Evolutionary conservation across 2,888 invertebrate genomes (phyloP), one percentile per base, ranked within the genome.

Genomic region (Pachydiplax longipennis): DNA sequence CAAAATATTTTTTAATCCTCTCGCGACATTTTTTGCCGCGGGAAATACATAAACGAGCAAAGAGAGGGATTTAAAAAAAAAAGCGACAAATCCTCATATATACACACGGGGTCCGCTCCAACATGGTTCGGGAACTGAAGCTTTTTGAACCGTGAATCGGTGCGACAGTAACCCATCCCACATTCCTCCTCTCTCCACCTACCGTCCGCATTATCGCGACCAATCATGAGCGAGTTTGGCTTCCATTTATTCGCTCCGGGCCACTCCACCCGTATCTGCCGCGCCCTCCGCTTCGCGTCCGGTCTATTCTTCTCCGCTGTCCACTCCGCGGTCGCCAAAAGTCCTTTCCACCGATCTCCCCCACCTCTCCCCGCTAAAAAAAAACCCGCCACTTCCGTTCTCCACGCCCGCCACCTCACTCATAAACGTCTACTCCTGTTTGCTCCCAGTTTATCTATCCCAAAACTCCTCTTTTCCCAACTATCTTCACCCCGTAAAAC

Each of bases 241-340:
- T 73, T 87, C 87, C 87, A 87, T 87, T 87, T 87, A 87, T 87
- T 87, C 87, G 87, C 87, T 87, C 87, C 87, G 87, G 87, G 87
- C 87, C 61, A 87, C 58, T 87, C 87, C 61, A 37, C 61, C 87
- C 61, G 87, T 87, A 87, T 87, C 87, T 37, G 87, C 87, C 83
- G 83, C 83, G 83, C 83, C 83, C 83, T 83, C 83, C 53, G 83
- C 83, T 83, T 58, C 87, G 58, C 87, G 87, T 87, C 87, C 87
- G 87, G 65, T 87, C 87, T 87, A 87, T 87, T 87, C 87, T 87
- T 87, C 87, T 87, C 87, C 61, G 53, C 53, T 35, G 58, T 83
- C 58, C 83, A 58, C 81, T 81, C 40, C 81, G 81, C 83, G 83
- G 83, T 15, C 53, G 83, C 83, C 58, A n/a, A 83, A 48, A 44